A percentile compares a stretch with the other conserved stretches of the same genome.
These are phyloP conservation scores for Pollimyrus isidori DNA, from an alignment of 2,113 vertebrate species.

Conservation along the genomic window DNA sequence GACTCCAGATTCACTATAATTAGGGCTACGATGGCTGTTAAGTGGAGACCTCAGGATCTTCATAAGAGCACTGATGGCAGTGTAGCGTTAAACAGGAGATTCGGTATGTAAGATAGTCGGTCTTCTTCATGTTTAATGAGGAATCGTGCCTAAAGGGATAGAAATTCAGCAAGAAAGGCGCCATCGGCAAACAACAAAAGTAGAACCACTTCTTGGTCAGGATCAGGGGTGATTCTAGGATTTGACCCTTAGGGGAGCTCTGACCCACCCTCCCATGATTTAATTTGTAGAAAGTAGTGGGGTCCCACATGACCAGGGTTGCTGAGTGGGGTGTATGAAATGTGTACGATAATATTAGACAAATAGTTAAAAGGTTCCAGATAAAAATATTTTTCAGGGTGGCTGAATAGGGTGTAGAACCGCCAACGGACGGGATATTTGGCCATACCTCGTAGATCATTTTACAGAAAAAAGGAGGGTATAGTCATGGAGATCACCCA, in stretches of 20 bases:
- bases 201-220: neutral
- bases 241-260: neutral
- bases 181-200: neutral
- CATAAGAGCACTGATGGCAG: neutral
- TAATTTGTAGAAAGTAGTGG: neutral
- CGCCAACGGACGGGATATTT: neutral
- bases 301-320: neutral
- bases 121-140: neutral
- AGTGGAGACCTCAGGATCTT: neutral
- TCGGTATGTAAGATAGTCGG: neutral
- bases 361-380: neutral
- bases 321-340: neutral
- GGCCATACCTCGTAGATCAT: neutral
- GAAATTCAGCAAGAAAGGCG: neutral
- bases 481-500: neutral
- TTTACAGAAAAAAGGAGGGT: neutral
- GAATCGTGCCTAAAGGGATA: neutral
- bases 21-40: neutral
- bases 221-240: neutral
- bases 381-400: neutral
- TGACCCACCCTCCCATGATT: neutral
- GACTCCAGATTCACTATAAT: neutral
- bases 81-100: neutral
- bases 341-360: neutral
- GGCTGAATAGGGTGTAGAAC: neutral